Conservation (phyloP, 2,888 invertebrate genomes). For the Habroteleia sp. region DNA sequence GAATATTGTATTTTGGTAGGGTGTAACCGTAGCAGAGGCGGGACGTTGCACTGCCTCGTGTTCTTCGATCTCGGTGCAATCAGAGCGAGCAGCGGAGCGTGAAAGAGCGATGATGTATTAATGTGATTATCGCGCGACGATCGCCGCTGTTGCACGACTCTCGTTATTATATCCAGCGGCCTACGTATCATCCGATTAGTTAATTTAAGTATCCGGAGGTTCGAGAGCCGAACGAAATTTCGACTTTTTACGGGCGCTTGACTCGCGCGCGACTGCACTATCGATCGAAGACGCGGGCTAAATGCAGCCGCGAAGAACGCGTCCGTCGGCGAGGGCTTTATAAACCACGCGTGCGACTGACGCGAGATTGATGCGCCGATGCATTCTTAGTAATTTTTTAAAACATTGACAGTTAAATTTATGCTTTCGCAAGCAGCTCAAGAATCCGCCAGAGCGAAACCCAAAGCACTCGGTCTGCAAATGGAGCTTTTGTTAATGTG, state of each 20-base stretch:
- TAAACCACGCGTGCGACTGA: conserved; percentile 51
- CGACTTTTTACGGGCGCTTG: conserved; percentile 14
- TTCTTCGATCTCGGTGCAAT: conserved; percentile 69
- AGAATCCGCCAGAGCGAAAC: conserved; percentile 5
- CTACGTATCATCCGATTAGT: conserved; percentile 71
- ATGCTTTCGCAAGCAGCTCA: conserved; percentile 15
- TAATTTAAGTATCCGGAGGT: conserved; percentile 70
- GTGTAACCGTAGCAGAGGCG: conserved; percentile 42
- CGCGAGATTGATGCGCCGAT: conserved; percentile 49
- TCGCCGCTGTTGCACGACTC: conserved; percentile 68
- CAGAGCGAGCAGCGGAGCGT: conserved; percentile 72
- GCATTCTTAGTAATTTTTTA: conserved; percentile 44
- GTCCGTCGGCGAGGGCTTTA: conserved; percentile 34
- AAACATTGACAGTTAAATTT: conserved; percentile 51
- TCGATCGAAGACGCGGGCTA: conserved; percentile 40
- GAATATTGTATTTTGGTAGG: conserved; percentile 18
- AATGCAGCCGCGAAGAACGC: conserved; percentile 36
- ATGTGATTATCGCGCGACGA: conserved; percentile 76
- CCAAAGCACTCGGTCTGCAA: conserved; percentile 1
- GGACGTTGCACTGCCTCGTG: conserved; percentile 5
- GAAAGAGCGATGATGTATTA: conserved; percentile 77
- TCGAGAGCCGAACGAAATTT: conserved; percentile 20
- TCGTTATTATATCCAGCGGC: conserved; percentile 72
- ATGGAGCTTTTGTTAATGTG: conserved; percentile 33
- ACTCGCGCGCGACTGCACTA: conserved; percentile 16